Conservation (phyloP, 2,888 invertebrate genomes). For the Graphium colonna region DNA sequence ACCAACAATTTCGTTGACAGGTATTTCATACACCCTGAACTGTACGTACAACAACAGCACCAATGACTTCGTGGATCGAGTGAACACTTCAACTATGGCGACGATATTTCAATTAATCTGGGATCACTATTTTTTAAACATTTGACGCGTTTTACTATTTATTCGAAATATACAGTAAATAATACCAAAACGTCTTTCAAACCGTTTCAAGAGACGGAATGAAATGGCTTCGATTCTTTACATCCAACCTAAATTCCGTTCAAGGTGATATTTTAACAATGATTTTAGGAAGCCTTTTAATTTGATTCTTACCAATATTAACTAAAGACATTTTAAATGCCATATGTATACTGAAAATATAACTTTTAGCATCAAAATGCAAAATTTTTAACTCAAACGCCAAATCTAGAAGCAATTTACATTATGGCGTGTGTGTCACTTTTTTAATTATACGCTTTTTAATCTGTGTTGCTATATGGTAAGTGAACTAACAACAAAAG, state of each 20-base stretch:
- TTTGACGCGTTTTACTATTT: conserved; percentile 33
- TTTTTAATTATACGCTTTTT: conserved; percentile 57
- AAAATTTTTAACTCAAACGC: conserved; percentile 70
- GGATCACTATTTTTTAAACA: conserved; percentile 38
- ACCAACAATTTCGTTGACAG: conserved; percentile 53
- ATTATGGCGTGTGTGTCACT: conserved; percentile 81
- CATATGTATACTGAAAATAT: conserved; percentile 53
- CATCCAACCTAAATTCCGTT: conserved; percentile 68
- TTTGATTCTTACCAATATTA: conserved; percentile 66
- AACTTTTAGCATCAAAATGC: conserved; percentile 63
- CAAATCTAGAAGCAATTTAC: conserved; percentile 77
- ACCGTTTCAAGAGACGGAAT: conserved; percentile 54
- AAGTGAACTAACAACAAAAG: not conserved
- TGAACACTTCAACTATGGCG: conserved; percentile 68
- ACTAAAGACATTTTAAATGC: conserved; percentile 71
- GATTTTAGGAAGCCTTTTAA: conserved; percentile 34
- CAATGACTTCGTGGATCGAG: conserved; percentile 62
- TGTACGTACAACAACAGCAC: conserved; percentile 63
- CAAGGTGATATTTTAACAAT: conserved; percentile 40
- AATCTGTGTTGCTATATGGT: conserved; percentile 41
- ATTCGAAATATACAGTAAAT: conserved; percentile 26
- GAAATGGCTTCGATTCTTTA: conserved; percentile 75
- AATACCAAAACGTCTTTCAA: conserved; percentile 40
- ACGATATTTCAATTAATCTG: conserved; percentile 53
- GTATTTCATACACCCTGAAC: conserved; percentile 59